phyloP scores from a whole-genome alignment of 2,797 vertebrate species.

The Australoheros facetus region DNA sequence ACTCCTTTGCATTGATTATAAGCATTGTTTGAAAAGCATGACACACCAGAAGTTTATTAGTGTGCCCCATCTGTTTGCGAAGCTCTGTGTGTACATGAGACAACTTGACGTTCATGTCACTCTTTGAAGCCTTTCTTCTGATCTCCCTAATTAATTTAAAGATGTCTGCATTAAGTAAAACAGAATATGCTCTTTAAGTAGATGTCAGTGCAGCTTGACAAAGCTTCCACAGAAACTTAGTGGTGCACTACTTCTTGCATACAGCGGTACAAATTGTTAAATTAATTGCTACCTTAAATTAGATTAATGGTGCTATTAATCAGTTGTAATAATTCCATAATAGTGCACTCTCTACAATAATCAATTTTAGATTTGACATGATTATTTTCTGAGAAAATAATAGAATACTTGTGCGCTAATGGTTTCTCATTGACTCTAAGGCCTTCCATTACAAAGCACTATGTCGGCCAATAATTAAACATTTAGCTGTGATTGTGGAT shows the following conservation, averaged over 20 bases:
- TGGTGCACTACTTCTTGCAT: background rate
- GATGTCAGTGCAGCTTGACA: constrained; percentile 4
- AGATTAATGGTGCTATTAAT: constrained; percentile 14
- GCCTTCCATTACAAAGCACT: background rate
- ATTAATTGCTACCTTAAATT: constrained; percentile 8
- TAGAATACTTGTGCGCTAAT: constrained; percentile 6
- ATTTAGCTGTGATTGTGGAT: background rate
- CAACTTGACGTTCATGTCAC: constrained; percentile 55
- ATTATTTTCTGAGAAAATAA: constrained; percentile 3
- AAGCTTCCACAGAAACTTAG: background rate
- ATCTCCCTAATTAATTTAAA: constrained; percentile 28
- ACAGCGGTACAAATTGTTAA: background rate
- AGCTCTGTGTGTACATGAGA: constrained; percentile 45
- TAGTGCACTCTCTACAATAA: constrained; percentile 1
- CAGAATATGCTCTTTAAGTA: constrained; percentile 9
- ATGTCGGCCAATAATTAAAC: background rate
- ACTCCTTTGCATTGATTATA: constrained; percentile 39
- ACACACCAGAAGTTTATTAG: constrained; percentile 59
- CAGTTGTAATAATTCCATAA: constrained; percentile 15
- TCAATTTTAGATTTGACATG: background rate
- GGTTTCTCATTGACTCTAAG: background rate
- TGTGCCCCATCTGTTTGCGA: constrained; percentile 54
- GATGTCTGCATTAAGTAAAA: constrained; percentile 13
- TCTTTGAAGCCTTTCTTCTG: constrained; percentile 34
- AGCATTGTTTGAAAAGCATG: constrained; percentile 44